A percentile compares a stretch with the other conserved stretches of the same genome.
Conservation (phyloP, 2,797 vertebrate genomes). For the Sardinella longiceps region DNA sequence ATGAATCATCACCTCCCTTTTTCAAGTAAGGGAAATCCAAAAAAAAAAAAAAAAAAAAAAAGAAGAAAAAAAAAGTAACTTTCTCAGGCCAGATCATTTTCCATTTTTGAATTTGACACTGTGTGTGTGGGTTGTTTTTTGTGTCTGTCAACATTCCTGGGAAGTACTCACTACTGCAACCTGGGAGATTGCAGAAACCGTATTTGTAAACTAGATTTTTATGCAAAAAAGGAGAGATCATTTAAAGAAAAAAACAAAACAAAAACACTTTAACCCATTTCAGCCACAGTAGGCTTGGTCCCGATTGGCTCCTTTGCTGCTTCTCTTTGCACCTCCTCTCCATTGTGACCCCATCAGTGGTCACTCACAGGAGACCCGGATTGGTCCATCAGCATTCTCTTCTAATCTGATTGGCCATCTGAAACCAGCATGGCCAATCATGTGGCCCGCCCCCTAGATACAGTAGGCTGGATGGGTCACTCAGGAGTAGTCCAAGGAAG, state of each 20-base stretch:
- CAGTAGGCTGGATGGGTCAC: slow-evolving; percentile 1
- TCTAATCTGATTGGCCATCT: slow-evolving; percentile 14
- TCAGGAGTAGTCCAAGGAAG: slow-evolving; percentile 17
- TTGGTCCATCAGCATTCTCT: neutral
- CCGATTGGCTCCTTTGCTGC: slow-evolving; percentile 16
- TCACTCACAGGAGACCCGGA: neutral
- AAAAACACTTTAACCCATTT: neutral
- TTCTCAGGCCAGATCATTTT: slow-evolving; percentile 27
- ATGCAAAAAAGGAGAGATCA: slow-evolving; percentile 11
- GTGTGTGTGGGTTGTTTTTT: neutral
- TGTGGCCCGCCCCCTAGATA: slow-evolving; percentile 3
- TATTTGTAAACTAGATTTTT: slow-evolving; percentile 29
- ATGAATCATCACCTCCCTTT: neutral
- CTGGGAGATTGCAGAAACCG: slow-evolving; percentile 19
- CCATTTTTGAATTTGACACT: slow-evolving; percentile 19
- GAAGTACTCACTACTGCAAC: slow-evolving; percentile 18
- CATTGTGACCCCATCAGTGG: slow-evolving; percentile 6
- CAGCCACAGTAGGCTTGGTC: neutral
- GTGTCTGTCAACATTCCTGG: slow-evolving; percentile 24
- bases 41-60: slow-evolving; percentile 8
- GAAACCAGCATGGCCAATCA: neutral
- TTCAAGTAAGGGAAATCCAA: slow-evolving; percentile 12
- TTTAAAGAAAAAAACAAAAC: too few relatives aligned
- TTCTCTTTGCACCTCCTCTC: neutral
- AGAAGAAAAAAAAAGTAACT: too few relatives aligned